phyloP scores from a whole-genome alignment of 2,113 vertebrate genomes.

The Condylura cristata region DNA sequence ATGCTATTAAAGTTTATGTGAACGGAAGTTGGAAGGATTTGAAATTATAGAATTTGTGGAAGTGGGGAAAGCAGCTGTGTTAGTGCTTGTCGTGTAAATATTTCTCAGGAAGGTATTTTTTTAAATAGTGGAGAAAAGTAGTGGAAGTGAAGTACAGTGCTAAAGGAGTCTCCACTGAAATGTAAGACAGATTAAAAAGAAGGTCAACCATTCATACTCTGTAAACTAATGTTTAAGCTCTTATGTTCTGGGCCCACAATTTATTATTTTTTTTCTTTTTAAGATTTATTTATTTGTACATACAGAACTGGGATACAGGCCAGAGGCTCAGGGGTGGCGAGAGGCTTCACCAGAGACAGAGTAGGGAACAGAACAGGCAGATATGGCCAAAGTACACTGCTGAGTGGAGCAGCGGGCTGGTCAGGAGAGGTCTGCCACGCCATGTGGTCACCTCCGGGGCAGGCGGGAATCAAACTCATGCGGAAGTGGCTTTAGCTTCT shows the following conservation, averaged over 20 bases:
- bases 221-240: not conserved
- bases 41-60: not conserved
- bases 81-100: not conserved
- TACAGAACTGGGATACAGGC: no score
- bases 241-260: not conserved
- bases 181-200: not conserved
- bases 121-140: not conserved
- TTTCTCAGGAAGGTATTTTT: not conserved
- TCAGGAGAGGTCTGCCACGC: no score
- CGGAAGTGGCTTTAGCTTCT: no score
- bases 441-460: no score
- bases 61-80: not conserved
- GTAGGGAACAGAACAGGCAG: no score
- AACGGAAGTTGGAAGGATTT: not conserved
- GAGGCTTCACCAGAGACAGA: no score
- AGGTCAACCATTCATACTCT: not conserved
- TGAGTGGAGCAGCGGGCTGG: no score
- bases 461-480: no score
- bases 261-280: no score
- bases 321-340: no score
- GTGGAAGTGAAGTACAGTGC: not conserved
- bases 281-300: no score
- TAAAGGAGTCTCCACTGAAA: not conserved
- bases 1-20: not conserved
- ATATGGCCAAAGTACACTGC: no score